Conservation (phyloP, 2,888 invertebrate species). For the Drosophila conformis region DNA sequence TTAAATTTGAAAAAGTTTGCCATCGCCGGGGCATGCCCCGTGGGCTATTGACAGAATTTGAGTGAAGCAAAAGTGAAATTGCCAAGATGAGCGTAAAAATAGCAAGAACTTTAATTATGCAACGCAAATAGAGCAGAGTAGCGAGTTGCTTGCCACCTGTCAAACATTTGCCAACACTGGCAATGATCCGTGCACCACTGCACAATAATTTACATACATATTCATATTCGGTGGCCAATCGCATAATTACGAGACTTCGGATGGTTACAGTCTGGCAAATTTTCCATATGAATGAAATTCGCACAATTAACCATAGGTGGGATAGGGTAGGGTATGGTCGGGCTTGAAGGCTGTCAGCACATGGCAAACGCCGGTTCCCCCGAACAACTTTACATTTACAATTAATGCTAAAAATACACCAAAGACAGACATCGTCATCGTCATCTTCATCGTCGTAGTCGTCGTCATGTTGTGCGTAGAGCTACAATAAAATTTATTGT, state of each 20-base stretch:
- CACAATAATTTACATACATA: slow-evolving; percentile 12
- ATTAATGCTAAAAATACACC: slow-evolving; percentile 76
- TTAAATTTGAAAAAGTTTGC: slow-evolving; percentile 78
- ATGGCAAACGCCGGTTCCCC: slow-evolving; percentile 16
- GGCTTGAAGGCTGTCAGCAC: slow-evolving; percentile 55
- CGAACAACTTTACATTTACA: slow-evolving; percentile 67
- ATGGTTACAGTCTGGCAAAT: slow-evolving; percentile 74
- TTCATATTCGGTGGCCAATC: slow-evolving; percentile 31
- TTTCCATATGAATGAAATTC: slow-evolving; percentile 76
- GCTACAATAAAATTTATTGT: slow-evolving; percentile 75
- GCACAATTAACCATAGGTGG: slow-evolving; percentile 64
- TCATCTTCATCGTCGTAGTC: not conserved
- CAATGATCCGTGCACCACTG: slow-evolving; percentile 4
- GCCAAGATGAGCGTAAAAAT: slow-evolving; percentile 58
- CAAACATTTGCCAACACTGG: slow-evolving; percentile 29
- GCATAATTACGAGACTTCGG: slow-evolving; percentile 72
- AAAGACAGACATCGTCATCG: slow-evolving; percentile 31
- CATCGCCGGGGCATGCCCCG: slow-evolving; percentile 37
- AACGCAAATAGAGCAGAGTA: slow-evolving; percentile 47
- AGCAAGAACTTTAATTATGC: slow-evolving; percentile 68
- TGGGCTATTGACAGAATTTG: slow-evolving; percentile 72
- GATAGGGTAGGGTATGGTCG: slow-evolving; percentile 7
- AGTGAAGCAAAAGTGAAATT: slow-evolving; percentile 61
- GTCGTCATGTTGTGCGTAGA: slow-evolving; percentile 43
- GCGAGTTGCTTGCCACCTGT: slow-evolving; percentile 14